phyloP scores from a whole-genome alignment of 2,888 invertebrate genomes.

The Agrochola circellaris region DNA sequence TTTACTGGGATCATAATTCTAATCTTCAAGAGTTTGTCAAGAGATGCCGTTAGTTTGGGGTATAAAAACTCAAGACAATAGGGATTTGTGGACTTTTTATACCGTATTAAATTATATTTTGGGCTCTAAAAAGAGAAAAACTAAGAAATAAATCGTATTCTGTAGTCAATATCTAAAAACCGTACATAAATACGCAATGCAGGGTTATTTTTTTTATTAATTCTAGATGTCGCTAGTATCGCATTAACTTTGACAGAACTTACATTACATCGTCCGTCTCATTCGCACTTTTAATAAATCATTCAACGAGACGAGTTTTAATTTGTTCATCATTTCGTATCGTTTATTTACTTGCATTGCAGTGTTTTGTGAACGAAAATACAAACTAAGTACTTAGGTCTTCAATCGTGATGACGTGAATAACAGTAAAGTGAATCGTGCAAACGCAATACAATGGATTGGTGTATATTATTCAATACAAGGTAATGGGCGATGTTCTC shows the following conservation, averaged over 20 bases:
- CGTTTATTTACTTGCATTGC: conserved; percentile 51
- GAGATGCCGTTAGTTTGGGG: conserved; percentile 57
- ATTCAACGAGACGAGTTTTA: conserved; percentile 38
- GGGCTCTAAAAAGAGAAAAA: not conserved
- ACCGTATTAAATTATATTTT: not conserved
- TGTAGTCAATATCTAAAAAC: not conserved
- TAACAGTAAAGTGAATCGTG: conserved; percentile 64
- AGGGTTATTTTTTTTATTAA: not conserved
- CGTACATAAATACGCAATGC: not conserved
- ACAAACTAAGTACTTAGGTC: conserved; percentile 20
- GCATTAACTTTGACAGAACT: conserved; percentile 65
- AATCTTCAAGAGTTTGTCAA: conserved; percentile 25
- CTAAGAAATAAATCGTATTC: not conserved
- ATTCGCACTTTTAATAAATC: conserved; percentile 42
- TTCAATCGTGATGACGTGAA: conserved; percentile 60
- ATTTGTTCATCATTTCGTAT: conserved; percentile 57
- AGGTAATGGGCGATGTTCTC: conserved; percentile 86
- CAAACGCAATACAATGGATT: conserved; percentile 72
- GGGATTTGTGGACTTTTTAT: not conserved
- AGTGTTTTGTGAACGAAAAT: conserved; percentile 58
- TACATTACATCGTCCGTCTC: conserved; percentile 50
- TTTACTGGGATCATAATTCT: conserved; percentile 40
- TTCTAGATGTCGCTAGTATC: conserved; percentile 63
- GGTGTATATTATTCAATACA: conserved; percentile 75
- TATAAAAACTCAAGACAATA: not conserved